These are phyloP conservation scores for Rhynchomys soricoides DNA, from an alignment of 2,113 vertebrate species.

Conservation along the genomic window DNA sequence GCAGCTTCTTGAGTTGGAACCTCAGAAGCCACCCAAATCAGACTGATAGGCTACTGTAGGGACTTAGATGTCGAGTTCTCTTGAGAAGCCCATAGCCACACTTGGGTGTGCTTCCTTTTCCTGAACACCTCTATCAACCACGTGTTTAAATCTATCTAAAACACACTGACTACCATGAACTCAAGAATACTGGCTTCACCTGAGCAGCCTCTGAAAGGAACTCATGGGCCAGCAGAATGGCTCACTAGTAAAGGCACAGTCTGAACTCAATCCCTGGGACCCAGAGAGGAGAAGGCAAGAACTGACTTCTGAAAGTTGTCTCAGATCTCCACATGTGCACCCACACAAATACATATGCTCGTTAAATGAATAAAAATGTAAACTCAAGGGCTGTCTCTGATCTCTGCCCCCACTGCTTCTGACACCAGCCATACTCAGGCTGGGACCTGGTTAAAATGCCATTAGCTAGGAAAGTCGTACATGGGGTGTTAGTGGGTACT, in stretches of 20 bases:
- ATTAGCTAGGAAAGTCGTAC: neutral
- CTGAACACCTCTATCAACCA: neutral
- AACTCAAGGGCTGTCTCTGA: neutral
- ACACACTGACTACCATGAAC: neutral
- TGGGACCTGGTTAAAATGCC: neutral
- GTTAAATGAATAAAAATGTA: neutral
- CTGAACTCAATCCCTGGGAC: neutral
- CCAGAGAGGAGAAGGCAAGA: neutral
- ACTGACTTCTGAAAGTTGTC: neutral
- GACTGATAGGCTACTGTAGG: too few relatives aligned
- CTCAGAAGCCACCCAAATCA: neutral
- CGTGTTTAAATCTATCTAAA: neutral
- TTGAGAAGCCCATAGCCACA: neutral
- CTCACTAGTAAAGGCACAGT: neutral
- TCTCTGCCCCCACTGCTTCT: too few relatives aligned
- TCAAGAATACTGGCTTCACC: neutral
- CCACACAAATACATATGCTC: neutral
- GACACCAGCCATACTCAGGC: neutral
- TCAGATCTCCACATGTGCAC: neutral
- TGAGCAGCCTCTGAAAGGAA: neutral
- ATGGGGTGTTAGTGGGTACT: neutral
- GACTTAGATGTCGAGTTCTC: too few relatives aligned
- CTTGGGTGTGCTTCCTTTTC: neutral
- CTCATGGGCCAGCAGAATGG: neutral
- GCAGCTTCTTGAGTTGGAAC: neutral